Evolutionary conservation across 1,140 invertebrate species (phyloP), one percentile per base, ranked within the genome.

Genomic region (Papilio polyxenes): DNA sequence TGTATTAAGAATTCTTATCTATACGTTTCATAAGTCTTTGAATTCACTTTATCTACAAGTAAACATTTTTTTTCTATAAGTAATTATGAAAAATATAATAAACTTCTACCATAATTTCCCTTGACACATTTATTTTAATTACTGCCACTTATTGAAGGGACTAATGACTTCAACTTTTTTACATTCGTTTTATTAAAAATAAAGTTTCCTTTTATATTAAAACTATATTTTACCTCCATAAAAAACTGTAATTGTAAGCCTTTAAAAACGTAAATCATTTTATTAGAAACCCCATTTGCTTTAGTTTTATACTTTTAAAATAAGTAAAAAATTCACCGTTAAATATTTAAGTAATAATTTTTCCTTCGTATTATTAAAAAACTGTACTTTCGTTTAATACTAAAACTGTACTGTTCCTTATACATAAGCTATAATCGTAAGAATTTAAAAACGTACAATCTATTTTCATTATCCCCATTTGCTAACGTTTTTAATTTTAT

Each of bases 131-230:
- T 10, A 59, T 59, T 53, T 53, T 59, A 59, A 59, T 59, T 59
- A 59, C 56, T n/a, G 56, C 17, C 56, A 59, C 56, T 59, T 59
- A 59, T 20, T 59, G n/a, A 59, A 59, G 56, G 56, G n/a, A 59
- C 9, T 59, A 9, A 59, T 9, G n/a, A 8, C 56, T 59, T 59
- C 17, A n/a, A 59, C n/a, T 59, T 59, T n/a, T 59, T 59, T 59
- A 31, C 23, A 31, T n/a, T 20, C 8, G 8, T 20, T 8, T 31
- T 20, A 59, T 59, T 59, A 20, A 0, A 20, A n/a, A 17, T 7
- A 59, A 59, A 59, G 20, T 20, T 20, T 59, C 17, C 8, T 59
- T 59, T 59, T 59, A 20, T 20, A 59, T 0, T 59, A 59, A 20
- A 20, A 59, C 17, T 9, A 51, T 13, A 20, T 59, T 56, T 20